These are phyloP conservation scores for Gonocerus acuteangulatus DNA, from an alignment of 2,888 invertebrate species.

Conservation along the genomic window DNA sequence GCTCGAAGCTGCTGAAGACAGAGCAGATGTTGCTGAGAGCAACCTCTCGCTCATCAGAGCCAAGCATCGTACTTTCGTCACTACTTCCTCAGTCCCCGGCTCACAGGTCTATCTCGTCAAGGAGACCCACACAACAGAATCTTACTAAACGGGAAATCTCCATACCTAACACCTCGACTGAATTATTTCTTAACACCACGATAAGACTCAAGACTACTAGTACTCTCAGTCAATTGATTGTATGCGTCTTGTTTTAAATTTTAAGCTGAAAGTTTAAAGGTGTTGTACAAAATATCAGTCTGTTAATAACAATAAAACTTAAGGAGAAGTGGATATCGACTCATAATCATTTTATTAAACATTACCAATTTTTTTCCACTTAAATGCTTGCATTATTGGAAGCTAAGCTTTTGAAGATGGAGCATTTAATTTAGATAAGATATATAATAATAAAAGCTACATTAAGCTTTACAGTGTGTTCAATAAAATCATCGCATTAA, in stretches of 20 bases:
- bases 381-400: background rate
- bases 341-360: slow-evolving; percentile 16
- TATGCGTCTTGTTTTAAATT: too few relatives aligned
- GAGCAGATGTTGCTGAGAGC: slow-evolving; percentile 90
- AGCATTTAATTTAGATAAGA: too few relatives aligned
- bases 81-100: slow-evolving; percentile 85
- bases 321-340: slow-evolving; percentile 13
- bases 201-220: too few relatives aligned
- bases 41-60: slow-evolving; percentile 90
- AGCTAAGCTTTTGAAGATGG: too few relatives aligned
- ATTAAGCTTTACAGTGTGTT: too few relatives aligned
- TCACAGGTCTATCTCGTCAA: slow-evolving; percentile 86
- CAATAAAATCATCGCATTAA: too few relatives aligned
- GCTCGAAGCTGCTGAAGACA: slow-evolving; percentile 93
- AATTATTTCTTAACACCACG: too few relatives aligned
- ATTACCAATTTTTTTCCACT: slow-evolving; percentile 11
- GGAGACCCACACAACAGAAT: slow-evolving; percentile 53
- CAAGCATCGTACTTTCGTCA: slow-evolving; percentile 96
- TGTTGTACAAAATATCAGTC: slow-evolving; percentile 10
- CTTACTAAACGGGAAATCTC: slow-evolving; percentile 23
- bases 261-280: background rate
- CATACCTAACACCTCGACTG: too few relatives aligned
- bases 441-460: too few relatives aligned
- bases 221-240: too few relatives aligned
- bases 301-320: slow-evolving; percentile 16